Evolutionary conservation across 2,113 vertebrate genomes (phyloP).

Genomic region (Accipiter virgatus): DNA sequence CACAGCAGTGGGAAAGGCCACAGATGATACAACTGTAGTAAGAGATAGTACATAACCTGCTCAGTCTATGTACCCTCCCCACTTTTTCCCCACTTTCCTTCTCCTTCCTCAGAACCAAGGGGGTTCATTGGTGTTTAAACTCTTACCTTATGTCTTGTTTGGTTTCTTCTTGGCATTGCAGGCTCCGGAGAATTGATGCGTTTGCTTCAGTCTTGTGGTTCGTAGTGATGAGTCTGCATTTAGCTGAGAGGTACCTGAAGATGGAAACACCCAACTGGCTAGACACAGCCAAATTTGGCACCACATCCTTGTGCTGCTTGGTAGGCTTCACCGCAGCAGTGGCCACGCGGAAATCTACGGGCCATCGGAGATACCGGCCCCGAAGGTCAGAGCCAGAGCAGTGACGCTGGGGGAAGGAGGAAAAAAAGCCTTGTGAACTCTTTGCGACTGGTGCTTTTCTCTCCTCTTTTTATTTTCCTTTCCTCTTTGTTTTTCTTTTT

Average conservation of each 20-base stretch:
- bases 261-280: constrained; percentile 76
- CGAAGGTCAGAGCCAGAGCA: constrained; percentile 96
- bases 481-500: background rate
- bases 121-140: accelerated
- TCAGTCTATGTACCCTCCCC: background rate
- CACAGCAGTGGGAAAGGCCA: background rate
- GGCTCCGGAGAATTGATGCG: constrained; percentile 90
- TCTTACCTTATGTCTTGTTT: background rate
- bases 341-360: constrained; percentile 83
- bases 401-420: constrained; percentile 78
- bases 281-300: constrained; percentile 80
- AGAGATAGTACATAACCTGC: background rate
- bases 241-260: constrained; percentile 79
- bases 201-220: constrained; percentile 88
- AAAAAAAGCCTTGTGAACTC: constrained; percentile 28
- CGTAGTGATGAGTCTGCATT: constrained; percentile 81
- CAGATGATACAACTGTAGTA: accelerated
- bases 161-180: constrained; percentile 4
- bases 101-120: background rate
- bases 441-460: constrained; percentile 29
- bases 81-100: background rate
- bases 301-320: constrained; percentile 87
- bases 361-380: constrained; percentile 85
- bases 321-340: constrained; percentile 89
- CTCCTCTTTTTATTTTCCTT: constrained; percentile 15